Base-by-base conservation (phyloP, 92 coral and sea anemone species). In the Bergia sp. region DNA sequence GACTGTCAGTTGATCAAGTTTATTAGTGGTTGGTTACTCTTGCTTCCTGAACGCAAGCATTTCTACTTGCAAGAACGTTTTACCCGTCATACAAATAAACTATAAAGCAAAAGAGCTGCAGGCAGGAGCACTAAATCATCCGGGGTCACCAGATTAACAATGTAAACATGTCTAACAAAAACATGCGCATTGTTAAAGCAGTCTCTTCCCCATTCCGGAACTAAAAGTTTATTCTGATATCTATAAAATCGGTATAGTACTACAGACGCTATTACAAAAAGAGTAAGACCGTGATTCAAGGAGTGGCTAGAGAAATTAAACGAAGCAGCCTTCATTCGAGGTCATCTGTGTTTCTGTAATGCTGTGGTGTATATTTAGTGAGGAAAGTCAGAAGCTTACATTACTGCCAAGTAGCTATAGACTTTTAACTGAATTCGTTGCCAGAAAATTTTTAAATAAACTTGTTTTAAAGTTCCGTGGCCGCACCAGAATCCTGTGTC, bases 401-500 rank as follows among this genome's bases (percentile, higher is more conserved):
- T 8, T 77, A 20, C 58, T 77, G 21, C 66, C 67, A 79, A 7
- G 82, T 49, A 50, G 65, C 4, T 21, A 79, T 21, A 79, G 41
- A 79, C 37, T 47, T 65, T 16, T 78, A 79, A 47, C 61, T 12
- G 43, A 49, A 67, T 23, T 13, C 9, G 49, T 49, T 79, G 42
- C n/a, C 58, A 50, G 55, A 4, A 42, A 78, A 78, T n/a, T 78
- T 75, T 75, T 4, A 39, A 37, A 15, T 44, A 21, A 39, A 21
- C 29, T 9, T 3, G 58, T 80, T 57, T 9, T 44, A 55, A 16
- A 15, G 45, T 37, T 29, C 55, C 40, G 58, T 41, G 40, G 74
- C 36, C 39, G 86, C 39, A 64, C 39, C 39, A 38, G 76, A 64
- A 84, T 84, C 87, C 43, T 3, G 64, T 84, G 87, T 84, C 78